Base-by-base conservation (phyloP, 37 sponge, comb jelly and placozoan genomes). In the Aphrocallistes beatrix region DNA sequence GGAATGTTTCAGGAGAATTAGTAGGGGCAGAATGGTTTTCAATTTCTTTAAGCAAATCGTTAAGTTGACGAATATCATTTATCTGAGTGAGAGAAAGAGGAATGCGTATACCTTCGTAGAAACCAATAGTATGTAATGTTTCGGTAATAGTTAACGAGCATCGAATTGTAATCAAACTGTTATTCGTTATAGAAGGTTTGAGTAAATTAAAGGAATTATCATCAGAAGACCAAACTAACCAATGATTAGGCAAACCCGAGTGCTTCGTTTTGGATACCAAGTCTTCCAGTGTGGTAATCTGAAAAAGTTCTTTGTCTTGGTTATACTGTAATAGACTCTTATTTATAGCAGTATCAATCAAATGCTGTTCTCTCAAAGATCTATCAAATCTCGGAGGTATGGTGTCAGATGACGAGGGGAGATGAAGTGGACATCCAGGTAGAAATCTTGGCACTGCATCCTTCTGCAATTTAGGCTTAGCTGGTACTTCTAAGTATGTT, bases 181-280 rank as follows among this genome's bases (percentile, higher is more conserved):
- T 60, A 60, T 6, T 60, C n/a, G 75, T 60, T 60, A 32, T 60
- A 60, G 34, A 60, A 60, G 8, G 21, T 60, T 60, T 28, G 75
- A 60, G 10, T 28, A 60, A 60, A 19, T 60, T 60, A 6, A 60
- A 28, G 75, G 75, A 60, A 19, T 6, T 60, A 60, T 60, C 75
- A 32, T 60, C 75, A 60, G 75, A 60, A 47, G 75, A 28, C 75
- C 75, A 60, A 60, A 60, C n/a, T 60, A 60, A 25, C 75, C 75
- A 21, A 60, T 21, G 75, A 60, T 60, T 28, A 13, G 75, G 17
- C 28, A 60, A 6, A 60, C 34, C n/a, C 49, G n/a, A 32, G 75
- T 60, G 75, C 34, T 60, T 60, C n/a, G 49, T 60, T 60, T 60
- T 60, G 75, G 75, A 60, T 28, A 60, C 75, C 8, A 60, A 60